phyloP scores from a whole-genome alignment of 2,888 invertebrate genomes.

The Acrobasis suavella region DNA sequence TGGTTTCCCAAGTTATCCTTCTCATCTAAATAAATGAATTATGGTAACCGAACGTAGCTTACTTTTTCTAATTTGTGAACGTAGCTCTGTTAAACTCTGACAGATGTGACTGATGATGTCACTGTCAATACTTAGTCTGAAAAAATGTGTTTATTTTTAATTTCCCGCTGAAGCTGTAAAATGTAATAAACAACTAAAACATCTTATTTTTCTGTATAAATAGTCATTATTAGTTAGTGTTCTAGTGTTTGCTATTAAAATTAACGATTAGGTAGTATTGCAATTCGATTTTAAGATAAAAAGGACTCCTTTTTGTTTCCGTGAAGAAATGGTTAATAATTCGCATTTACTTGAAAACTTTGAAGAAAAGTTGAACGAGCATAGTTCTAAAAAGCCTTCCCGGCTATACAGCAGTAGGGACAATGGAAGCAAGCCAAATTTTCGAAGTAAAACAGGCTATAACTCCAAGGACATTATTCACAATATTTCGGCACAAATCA shows the following conservation, averaged over 20 bases:
- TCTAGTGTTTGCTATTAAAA: background rate
- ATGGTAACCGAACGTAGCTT: no score
- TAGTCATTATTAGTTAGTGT: background rate
- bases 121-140: no score
- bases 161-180: background rate
- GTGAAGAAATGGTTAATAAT: constrained; percentile 32
- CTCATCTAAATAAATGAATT: no score
- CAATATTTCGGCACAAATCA: constrained; percentile 56
- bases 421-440: constrained; percentile 25
- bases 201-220: background rate
- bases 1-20: no score
- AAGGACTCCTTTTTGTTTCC: background rate
- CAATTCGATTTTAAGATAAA: background rate
- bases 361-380: constrained; percentile 45
- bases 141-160: no score
- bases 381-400: constrained; percentile 32
- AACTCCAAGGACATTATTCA: constrained; percentile 54
- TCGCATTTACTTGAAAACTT: constrained; percentile 38
- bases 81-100: no score
- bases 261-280: background rate
- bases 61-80: no score
- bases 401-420: constrained; percentile 43
- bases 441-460: constrained; percentile 15
- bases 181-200: background rate
- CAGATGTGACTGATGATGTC: no score